Evolutionary conservation across 1,140 invertebrate species (phyloP).

Genomic region (Apis dorsata): DNA sequence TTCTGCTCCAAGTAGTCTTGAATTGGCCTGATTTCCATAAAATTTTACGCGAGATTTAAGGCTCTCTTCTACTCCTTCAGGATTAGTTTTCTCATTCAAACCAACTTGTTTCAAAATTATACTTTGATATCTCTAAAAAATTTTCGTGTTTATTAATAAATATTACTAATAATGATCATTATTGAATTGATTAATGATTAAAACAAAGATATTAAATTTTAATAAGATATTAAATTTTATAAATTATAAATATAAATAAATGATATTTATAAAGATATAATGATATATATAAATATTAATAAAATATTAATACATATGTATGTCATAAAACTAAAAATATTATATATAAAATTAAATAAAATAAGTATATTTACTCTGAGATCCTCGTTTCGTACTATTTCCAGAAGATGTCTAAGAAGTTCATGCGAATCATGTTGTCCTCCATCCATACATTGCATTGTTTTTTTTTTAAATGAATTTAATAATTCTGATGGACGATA

Average conservation of each 20-base stretch:
- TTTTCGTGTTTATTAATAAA: conserved; percentile 6
- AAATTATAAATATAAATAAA: conserved; percentile 4
- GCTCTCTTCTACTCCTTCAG: conserved; percentile 86
- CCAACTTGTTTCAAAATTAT: conserved; percentile 88
- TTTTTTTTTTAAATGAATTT: conserved; percentile 82
- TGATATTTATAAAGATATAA: conserved; percentile 43
- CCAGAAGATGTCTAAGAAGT: conserved; percentile 92
- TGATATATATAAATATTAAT: conserved; percentile 17
- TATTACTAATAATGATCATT: neutral
- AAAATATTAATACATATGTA: neutral
- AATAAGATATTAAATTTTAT: conserved; percentile 2
- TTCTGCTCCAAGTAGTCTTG: conserved; percentile 90
- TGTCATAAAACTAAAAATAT: conserved; percentile 52
- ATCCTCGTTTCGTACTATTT: conserved; percentile 85
- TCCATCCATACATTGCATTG: conserved; percentile 93
- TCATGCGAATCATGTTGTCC: conserved; percentile 99
- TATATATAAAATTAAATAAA: neutral
- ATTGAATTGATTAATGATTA: neutral
- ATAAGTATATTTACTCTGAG: conserved; percentile 62
- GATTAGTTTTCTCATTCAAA: conserved; percentile 84
- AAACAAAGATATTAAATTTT: conserved; percentile 5
- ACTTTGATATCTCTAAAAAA: conserved; percentile 86
- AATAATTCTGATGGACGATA: conserved; percentile 88
- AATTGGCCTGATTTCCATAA: conserved; percentile 90
- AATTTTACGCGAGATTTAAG: conserved; percentile 88